A percentile compares a stretch with the other conserved stretches of the same genome.
phyloP scores from a whole-genome alignment of 2,797 vertebrate genomes.

The Sciaenops ocellatus region DNA sequence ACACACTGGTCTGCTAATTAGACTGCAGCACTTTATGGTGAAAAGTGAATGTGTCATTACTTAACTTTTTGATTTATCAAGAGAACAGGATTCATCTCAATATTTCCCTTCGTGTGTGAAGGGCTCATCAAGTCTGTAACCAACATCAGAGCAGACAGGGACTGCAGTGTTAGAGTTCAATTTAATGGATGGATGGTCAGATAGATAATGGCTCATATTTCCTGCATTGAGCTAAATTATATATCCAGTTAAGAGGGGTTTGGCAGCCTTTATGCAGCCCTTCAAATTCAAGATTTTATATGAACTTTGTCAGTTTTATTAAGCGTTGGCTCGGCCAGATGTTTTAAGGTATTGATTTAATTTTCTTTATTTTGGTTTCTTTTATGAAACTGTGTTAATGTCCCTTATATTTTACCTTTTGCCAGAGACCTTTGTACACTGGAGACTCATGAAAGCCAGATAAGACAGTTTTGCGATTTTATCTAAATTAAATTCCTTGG shows the following conservation, averaged over 20 bases:
- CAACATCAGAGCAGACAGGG: constrained; percentile 45
- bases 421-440: background rate
- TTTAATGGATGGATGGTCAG: constrained; percentile 63
- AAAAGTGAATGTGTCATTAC: constrained; percentile 5
- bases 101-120: constrained; percentile 33
- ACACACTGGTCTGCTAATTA: background rate
- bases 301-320: constrained; percentile 41
- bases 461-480: constrained; percentile 3
- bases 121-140: constrained; percentile 56
- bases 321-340: constrained; percentile 8
- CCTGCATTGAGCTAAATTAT: constrained; percentile 46
- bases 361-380: constrained; percentile 22
- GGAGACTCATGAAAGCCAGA: constrained; percentile 40
- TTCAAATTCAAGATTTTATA: constrained; percentile 31
- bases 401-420: constrained; percentile 8
- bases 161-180: constrained; percentile 51
- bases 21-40: background rate
- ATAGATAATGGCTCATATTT: constrained; percentile 59
- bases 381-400: constrained; percentile 4
- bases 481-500: constrained; percentile 30
- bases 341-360: constrained; percentile 22
- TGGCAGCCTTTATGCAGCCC: constrained; percentile 19
- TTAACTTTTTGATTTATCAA: constrained; percentile 52
- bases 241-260: constrained; percentile 35
- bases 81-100: constrained; percentile 41